Conservation (phyloP, 2,888 invertebrate genomes). For the Diogma glabrata region DNA sequence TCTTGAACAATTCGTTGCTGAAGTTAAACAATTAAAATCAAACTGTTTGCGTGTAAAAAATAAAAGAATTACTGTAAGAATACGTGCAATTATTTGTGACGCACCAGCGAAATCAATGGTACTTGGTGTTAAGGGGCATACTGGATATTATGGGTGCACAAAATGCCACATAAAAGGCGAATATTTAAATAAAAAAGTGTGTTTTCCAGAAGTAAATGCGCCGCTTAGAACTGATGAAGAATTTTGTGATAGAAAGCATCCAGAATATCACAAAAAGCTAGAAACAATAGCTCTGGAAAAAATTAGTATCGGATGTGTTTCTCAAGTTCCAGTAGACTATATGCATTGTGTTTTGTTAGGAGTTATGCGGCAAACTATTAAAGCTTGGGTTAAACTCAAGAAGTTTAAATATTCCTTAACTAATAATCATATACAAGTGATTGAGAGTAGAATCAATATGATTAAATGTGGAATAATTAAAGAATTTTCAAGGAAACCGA, state of each 20-base stretch:
- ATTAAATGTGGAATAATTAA: not conserved
- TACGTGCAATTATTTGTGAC: not conserved
- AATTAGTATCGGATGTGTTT: not conserved
- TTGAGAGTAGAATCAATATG: not conserved
- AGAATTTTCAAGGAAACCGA: not conserved
- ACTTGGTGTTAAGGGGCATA: constrained; percentile 1
- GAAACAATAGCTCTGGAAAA: not conserved
- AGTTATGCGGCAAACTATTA: not conserved
- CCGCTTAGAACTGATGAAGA: not conserved
- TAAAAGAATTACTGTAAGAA: not conserved
- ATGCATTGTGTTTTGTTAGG: not conserved
- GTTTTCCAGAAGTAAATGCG: not conserved
- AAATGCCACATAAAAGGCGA: not conserved
- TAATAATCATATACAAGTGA: not conserved
- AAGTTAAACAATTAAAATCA: no score
- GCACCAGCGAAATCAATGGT: not conserved
- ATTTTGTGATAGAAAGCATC: not conserved
- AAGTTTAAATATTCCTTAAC: not conserved
- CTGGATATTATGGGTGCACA: not conserved
- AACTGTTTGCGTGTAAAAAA: not conserved
- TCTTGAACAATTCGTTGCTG: not conserved
- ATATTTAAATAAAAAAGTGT: not conserved
- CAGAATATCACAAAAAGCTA: not conserved
- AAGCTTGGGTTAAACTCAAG: not conserved
- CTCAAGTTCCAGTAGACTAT: not conserved